phyloP scores from a whole-genome alignment of 2,888 invertebrate species.

The Eupithecia subumbrata region DNA sequence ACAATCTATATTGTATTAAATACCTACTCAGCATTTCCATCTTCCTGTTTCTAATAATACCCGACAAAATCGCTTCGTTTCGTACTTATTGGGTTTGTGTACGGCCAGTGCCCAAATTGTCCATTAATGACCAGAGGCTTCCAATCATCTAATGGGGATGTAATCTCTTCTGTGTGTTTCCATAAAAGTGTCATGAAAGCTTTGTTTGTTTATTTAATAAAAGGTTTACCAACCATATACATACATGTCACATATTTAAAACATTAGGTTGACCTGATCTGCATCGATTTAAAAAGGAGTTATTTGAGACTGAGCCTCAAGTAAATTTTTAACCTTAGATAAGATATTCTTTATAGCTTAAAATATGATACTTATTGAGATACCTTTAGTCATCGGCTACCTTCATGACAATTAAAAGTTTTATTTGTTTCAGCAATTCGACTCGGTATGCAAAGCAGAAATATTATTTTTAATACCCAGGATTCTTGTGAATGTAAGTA shows the following conservation, averaged over 20 bases:
- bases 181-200: conserved; percentile 1
- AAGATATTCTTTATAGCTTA: not conserved
- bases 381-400: not conserved
- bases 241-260: not conserved
- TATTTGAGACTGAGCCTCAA: not conserved
- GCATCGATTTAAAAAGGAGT: not conserved
- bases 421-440: conserved; percentile 88
- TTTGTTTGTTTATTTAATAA: conserved; percentile 5
- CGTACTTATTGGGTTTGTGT: conserved; percentile 9
- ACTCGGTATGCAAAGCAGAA: conserved; percentile 90
- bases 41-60: conserved; percentile 2
- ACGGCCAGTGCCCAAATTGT: conserved; percentile 10
- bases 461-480: conserved; percentile 89
- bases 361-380: not conserved
- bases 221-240: not conserved
- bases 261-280: not conserved
- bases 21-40: not conserved
- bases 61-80: not conserved
- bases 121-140: conserved; percentile 20
- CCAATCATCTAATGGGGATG: conserved; percentile 29
- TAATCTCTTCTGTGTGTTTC: conserved; percentile 16
- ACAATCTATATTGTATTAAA: not conserved
- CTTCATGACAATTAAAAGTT: not conserved
- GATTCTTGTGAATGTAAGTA: conserved; percentile 89
- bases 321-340: not conserved